phyloP scores from a whole-genome alignment of 2,888 invertebrate species.

The Cryptocheilus praepositus region DNA sequence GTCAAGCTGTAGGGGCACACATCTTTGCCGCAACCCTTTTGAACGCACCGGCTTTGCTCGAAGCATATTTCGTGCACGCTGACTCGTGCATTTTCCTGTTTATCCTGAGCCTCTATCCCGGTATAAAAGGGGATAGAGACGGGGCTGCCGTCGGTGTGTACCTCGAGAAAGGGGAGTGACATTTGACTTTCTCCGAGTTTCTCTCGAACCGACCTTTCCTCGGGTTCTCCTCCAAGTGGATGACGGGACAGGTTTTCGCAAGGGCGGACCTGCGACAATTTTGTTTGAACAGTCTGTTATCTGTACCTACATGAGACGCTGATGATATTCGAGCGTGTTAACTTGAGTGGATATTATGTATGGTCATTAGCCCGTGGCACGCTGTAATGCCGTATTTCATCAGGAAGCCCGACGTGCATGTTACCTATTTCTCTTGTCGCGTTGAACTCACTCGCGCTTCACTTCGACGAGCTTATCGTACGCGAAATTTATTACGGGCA shows the following conservation, averaged over 20 bases:
- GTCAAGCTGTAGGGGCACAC: constrained; percentile 13
- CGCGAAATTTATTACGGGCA: too few species aligned
- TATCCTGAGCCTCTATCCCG: constrained; percentile 23
- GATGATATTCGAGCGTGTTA: constrained; percentile 47
- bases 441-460: not conserved
- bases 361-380: not conserved
- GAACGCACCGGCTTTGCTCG: constrained; percentile 30
- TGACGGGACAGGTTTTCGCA: constrained; percentile 36
- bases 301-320: constrained; percentile 37
- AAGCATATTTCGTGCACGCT: constrained; percentile 46
- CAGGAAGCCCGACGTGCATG: not conserved
- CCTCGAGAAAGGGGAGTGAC: constrained; percentile 35
- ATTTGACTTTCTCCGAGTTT: constrained; percentile 31
- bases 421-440: not conserved
- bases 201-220: constrained; percentile 3
- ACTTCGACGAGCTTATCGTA: not conserved
- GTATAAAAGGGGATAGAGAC: not conserved
- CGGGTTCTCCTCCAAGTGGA: constrained; percentile 22
- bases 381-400: not conserved
- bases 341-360: constrained; percentile 13
- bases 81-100: constrained; percentile 47
- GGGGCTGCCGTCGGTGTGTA: not conserved
- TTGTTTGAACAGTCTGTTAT: constrained; percentile 45
- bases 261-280: constrained; percentile 8
- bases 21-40: constrained; percentile 28